phyloP scores from a whole-genome alignment of 2,888 invertebrate species.

The Mesorhabditis spiculigera region DNA sequence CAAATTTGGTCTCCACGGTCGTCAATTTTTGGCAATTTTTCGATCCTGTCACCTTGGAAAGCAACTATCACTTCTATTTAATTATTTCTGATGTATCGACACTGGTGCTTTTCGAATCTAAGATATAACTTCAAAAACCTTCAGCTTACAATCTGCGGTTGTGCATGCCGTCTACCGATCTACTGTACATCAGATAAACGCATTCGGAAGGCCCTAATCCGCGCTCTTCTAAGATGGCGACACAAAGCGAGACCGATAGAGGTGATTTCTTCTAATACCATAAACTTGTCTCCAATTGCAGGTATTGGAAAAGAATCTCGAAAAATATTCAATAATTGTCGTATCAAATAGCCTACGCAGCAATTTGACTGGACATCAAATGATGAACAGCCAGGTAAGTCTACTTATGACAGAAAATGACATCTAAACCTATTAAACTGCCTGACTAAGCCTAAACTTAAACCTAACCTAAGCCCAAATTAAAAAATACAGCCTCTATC shows the following conservation, averaged over 20 bases:
- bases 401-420: background rate
- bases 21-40: slow-evolving; percentile 46
- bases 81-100: slow-evolving; percentile 39
- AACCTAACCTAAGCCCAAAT: too few relatives aligned
- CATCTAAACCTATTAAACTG: background rate
- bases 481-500: background rate
- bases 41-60: slow-evolving; percentile 30
- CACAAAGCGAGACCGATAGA: slow-evolving; percentile 17
- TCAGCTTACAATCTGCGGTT: slow-evolving; percentile 44
- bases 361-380: slow-evolving; percentile 33
- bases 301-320: slow-evolving; percentile 36
- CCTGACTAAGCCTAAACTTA: too few relatives aligned
- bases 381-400: slow-evolving; percentile 14
- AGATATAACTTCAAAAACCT: slow-evolving; percentile 5
- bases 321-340: slow-evolving; percentile 46
- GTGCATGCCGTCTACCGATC: slow-evolving; percentile 44
- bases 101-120: slow-evolving; percentile 24
- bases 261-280: background rate
- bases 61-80: slow-evolving; percentile 38
- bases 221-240: slow-evolving; percentile 36
- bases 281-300: background rate
- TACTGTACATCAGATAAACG: slow-evolving; percentile 41
- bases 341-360: slow-evolving; percentile 48
- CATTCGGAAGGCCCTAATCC: slow-evolving; percentile 43
- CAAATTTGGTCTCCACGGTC: slow-evolving; percentile 30